Base-by-base conservation (phyloP, 2,888 invertebrate species). In the Erynnis tages region DNA sequence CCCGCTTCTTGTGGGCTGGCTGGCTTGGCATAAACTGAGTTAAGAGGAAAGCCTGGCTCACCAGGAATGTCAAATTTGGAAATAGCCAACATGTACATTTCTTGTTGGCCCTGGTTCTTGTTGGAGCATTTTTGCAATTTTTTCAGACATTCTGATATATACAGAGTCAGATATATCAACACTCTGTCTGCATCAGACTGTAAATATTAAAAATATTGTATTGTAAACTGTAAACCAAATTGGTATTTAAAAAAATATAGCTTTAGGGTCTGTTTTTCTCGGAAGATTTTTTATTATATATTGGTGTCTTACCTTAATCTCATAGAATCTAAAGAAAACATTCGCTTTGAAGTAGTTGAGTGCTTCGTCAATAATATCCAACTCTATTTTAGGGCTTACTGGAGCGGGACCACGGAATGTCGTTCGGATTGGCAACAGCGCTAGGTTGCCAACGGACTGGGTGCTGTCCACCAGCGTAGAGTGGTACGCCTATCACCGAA, bases 311-410 rank as follows among this genome's bases (percentile, higher is more conserved):
- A 97, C 97, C 93, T 98, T 98, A 55, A 99, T 98, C 91, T 99
- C 99, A 82, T 98, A 99, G 25, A 98, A 98, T 63, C 98, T 93
- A 81, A 99, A 99, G 87, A 99, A 99, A 0, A 99, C 98, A 89
- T 99, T 99, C 0, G 99, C 98, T 90, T 98, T 99, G 84, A 99
- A 99, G 82, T 93, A 99, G 73, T 95, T 96, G 25, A 99, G 91
- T 46, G 98, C 97, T 91, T 99, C 99, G 82, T 99, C 99, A 63
- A 99, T 95, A 59, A 99, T 96, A 82, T 99, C 99, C 61, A 92
- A 91, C 35, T 95, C 95, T 46, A 93, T 92, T 61, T 87, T 85
- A 0, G 84, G 82, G 55, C 89, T 91, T 46, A 90, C 90, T 6
- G 97, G 96, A 4, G 98, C 98, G 23, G 99, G 99, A 4, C 99